These are phyloP conservation scores for Spatulosminthurus flaviceps DNA, from an alignment of 2,888 invertebrate genomes.

Conservation along the genomic window DNA sequence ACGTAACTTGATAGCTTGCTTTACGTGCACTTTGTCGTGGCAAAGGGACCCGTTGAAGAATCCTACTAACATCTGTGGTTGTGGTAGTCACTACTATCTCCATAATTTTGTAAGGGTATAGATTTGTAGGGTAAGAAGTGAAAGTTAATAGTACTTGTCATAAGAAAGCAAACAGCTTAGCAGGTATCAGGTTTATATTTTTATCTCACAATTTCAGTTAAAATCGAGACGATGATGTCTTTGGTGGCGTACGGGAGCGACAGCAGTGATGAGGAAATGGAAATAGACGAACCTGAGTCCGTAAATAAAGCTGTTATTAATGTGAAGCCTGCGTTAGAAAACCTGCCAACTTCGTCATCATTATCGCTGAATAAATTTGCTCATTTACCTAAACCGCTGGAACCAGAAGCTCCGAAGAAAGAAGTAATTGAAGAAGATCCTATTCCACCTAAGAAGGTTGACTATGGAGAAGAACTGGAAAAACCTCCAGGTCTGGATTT, in stretches of 20 bases:
- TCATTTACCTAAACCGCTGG: slow-evolving; percentile 31
- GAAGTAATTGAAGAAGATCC: slow-evolving; percentile 56
- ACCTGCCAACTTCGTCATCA: neutral
- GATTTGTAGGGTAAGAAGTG: too few species aligned
- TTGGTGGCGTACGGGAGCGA: slow-evolving; percentile 46
- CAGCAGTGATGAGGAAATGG: slow-evolving; percentile 36
- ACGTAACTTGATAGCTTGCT: too few species aligned
- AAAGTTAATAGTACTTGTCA: too few species aligned
- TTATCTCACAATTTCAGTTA: neutral
- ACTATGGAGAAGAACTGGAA: slow-evolving; percentile 57
- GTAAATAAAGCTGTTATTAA: neutral
- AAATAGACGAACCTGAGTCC: slow-evolving; percentile 7
- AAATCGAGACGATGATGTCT: slow-evolving; percentile 10
- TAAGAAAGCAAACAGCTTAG: too few species aligned
- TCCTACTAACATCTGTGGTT: too few species aligned
- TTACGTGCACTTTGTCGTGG: too few species aligned
- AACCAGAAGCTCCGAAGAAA: neutral
- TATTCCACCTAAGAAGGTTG: slow-evolving; percentile 60
- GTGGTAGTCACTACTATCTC: too few species aligned
- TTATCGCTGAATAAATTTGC: neutral
- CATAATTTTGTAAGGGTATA: too few species aligned
- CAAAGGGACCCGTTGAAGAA: too few species aligned
- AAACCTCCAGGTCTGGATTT: slow-evolving; percentile 46
- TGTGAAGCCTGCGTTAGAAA: too few species aligned
- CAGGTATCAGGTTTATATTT: too few species aligned